A percentile compares a stretch with the other conserved stretches of the same genome.
These are phyloP conservation scores for Phyllostomus hastatus DNA, from an alignment of 2,113 vertebrate species.

Conservation along the genomic window DNA sequence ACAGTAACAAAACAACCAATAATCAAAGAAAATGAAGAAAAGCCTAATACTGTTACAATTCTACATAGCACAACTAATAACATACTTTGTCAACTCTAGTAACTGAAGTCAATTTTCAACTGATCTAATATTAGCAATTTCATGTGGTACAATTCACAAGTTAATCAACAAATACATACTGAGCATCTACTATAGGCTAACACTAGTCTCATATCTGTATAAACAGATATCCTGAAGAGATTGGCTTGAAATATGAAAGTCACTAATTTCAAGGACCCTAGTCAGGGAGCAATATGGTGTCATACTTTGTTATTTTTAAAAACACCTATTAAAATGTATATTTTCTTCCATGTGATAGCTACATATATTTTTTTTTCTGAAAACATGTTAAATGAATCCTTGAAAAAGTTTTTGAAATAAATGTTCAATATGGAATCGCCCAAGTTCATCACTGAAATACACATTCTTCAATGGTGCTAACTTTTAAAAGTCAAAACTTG, in stretches of 20 bases:
- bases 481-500: conserved; percentile 58
- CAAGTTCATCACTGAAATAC: conserved; percentile 57
- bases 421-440: conserved; percentile 43
- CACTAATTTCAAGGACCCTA: conserved; percentile 35
- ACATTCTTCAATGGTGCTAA: conserved; percentile 40
- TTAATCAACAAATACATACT: conserved; percentile 28
- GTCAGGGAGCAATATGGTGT: background rate
- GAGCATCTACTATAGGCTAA: background rate
- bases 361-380: background rate
- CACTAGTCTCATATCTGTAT: background rate
- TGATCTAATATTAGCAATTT: conserved; percentile 41
- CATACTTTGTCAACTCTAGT: background rate
- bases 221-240: conserved; percentile 37
- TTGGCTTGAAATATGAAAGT: conserved; percentile 52
- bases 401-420: background rate
- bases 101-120: conserved; percentile 34
- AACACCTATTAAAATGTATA: conserved; percentile 50
- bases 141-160: conserved; percentile 36
- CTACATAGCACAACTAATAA: conserved; percentile 33
- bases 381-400: conserved; percentile 57
- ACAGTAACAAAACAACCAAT: background rate
- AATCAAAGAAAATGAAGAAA: background rate
- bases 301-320: conserved; percentile 45
- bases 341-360: conserved; percentile 28
- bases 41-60: background rate